Evolutionary conservation across 1,140 invertebrate species (phyloP).

Genomic region (Atopsyche davidsoni): DNA sequence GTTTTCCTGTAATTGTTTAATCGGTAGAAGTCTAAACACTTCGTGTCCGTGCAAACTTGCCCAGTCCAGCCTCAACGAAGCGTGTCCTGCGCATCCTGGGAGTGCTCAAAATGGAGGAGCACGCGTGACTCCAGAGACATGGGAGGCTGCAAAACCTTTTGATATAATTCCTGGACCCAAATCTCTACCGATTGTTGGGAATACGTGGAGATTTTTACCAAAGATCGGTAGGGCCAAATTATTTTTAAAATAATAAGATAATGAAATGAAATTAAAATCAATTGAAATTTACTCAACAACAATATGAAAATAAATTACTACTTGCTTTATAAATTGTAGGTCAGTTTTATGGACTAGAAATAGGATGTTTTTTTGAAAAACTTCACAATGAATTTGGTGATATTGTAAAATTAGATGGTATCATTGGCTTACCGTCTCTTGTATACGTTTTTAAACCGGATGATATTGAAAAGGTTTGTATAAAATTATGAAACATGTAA

Average conservation of each 20-base stretch:
- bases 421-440: conserved; percentile 6
- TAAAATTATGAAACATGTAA: background rate
- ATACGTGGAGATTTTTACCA: conserved; percentile 27
- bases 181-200: conserved; percentile 25
- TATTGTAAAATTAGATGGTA: conserved; percentile 8
- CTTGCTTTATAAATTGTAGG: background rate
- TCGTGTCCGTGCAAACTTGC: conserved; percentile 2
- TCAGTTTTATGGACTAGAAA: no score
- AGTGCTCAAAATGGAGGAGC: background rate
- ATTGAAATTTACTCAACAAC: no score
- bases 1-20: background rate
- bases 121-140: conserved; percentile 10
- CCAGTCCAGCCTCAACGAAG: background rate
- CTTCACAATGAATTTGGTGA: conserved; percentile 10
- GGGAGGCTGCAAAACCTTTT: conserved; percentile 27
- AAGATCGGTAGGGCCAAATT: conserved; percentile 17
- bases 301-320: background rate
- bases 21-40: conserved; percentile 4
- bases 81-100: conserved; percentile 8
- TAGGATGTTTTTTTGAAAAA: background rate
- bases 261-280: background rate
- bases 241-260: background rate
- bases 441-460: conserved; percentile 17
- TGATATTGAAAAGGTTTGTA: conserved; percentile 24
- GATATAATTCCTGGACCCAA: conserved; percentile 25